Evolutionary conservation across 2,888 invertebrate species (phyloP).

Genomic region (Octonoba sinensis): DNA sequence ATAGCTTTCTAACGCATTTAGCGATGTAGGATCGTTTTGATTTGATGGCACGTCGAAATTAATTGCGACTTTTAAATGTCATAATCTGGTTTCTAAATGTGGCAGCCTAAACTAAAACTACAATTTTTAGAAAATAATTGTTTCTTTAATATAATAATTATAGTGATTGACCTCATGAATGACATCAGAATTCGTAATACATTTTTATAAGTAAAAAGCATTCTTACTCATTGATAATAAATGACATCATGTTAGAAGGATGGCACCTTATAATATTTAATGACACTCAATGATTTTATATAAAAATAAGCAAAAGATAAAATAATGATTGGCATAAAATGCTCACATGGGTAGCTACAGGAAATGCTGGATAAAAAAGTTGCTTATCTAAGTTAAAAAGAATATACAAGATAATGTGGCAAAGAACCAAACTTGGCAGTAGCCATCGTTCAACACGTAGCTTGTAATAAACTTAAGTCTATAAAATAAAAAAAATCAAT

Average conservation of each 20-base stretch:
- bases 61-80: too few relatives aligned
- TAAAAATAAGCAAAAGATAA: slow-evolving; percentile 51
- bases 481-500: neutral
- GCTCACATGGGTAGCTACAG: slow-evolving; percentile 30
- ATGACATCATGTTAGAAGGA: slow-evolving; percentile 3
- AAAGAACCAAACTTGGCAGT: slow-evolving; percentile 17
- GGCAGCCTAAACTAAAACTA: too few relatives aligned
- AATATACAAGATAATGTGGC: slow-evolving; percentile 27
- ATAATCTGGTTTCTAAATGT: too few relatives aligned
- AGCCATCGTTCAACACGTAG: neutral
- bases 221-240: too few relatives aligned
- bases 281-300: slow-evolving; percentile 20
- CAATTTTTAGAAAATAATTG: too few relatives aligned
- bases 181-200: too few relatives aligned
- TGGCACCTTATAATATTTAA: neutral
- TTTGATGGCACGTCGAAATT: too few relatives aligned
- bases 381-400: slow-evolving; percentile 19
- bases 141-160: too few relatives aligned
- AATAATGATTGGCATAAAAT: slow-evolving; percentile 32
- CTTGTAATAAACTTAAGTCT: slow-evolving; percentile 1
- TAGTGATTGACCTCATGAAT: too few relatives aligned
- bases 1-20: too few relatives aligned
- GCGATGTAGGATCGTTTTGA: too few relatives aligned
- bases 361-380: slow-evolving; percentile 27
- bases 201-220: too few relatives aligned